Conservation (phyloP, 2,113 vertebrate genomes). For the Hylia prasina region DNA sequence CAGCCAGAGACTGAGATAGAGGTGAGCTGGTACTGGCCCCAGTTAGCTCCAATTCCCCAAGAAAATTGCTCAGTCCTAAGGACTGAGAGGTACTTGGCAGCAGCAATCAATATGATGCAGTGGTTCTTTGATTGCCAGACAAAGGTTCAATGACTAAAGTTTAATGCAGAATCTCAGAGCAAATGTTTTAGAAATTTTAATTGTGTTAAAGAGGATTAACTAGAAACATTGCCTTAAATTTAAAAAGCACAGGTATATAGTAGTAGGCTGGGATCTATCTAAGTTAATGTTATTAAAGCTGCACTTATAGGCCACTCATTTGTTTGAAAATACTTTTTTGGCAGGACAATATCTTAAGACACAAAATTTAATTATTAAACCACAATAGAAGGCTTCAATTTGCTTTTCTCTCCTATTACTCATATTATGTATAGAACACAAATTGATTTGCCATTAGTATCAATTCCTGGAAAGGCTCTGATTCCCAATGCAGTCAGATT, state of each 20-base stretch:
- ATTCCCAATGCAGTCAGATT: background rate
- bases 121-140: constrained; percentile 13
- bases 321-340: background rate
- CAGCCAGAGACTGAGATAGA: background rate
- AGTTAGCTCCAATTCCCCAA: background rate
- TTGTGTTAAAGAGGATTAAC: background rate
- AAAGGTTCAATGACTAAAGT: background rate
- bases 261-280: background rate
- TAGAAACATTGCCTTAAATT: background rate
- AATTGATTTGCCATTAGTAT: background rate
- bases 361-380: background rate
- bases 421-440: background rate
- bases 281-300: background rate
- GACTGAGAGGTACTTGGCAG: background rate
- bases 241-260: background rate
- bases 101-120: constrained; percentile 7
- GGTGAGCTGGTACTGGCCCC: background rate
- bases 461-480: background rate
- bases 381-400: background rate
- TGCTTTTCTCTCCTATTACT: background rate
- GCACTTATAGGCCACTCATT: background rate
- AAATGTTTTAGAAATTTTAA: background rate
- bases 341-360: background rate
- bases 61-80: background rate
- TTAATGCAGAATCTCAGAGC: background rate